phyloP scores from a whole-genome alignment of 2,888 invertebrate species.

The Dendrolimus houi region DNA sequence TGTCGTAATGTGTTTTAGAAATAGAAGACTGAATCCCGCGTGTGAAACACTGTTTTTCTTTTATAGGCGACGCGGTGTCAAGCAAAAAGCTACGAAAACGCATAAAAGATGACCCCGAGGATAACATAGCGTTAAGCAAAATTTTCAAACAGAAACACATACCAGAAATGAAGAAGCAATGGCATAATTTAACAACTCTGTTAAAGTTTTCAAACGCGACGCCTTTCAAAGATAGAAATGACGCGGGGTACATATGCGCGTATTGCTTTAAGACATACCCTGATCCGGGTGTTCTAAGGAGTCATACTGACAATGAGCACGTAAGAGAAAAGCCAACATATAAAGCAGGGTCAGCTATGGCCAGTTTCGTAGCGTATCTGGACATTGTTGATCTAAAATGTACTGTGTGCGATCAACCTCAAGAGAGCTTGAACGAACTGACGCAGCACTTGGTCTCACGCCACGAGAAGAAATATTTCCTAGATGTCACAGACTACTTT shows the following conservation, averaged over 20 bases:
- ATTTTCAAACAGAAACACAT: constrained; percentile 38
- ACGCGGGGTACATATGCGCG: constrained; percentile 62
- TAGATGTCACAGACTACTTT: constrained; percentile 54
- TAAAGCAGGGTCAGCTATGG: constrained; percentile 53
- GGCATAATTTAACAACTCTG: constrained; percentile 58
- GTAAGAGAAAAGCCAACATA: constrained; percentile 53
- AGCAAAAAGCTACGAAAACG: constrained; percentile 47
- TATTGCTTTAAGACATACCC: constrained; percentile 61
- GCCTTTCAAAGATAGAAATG: constrained; percentile 61
- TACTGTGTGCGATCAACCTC: constrained; percentile 41
- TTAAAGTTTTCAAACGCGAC: constrained; percentile 60
- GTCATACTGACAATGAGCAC: constrained; percentile 52
- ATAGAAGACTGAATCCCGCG: constrained; percentile 33
- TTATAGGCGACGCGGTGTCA: constrained; percentile 63
- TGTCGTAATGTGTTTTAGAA: neutral
- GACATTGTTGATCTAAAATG: constrained; percentile 63
- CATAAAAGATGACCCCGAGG: constrained; percentile 42
- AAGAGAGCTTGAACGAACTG: constrained; percentile 38
- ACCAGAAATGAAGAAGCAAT: constrained; percentile 59
- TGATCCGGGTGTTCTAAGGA: constrained; percentile 39
- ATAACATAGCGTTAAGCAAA: constrained; percentile 28
- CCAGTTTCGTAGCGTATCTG: constrained; percentile 56
- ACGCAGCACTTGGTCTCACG: constrained; percentile 47
- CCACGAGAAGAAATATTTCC: constrained; percentile 55
- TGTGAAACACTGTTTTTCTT: constrained; percentile 67